Evolutionary conservation across 2,888 invertebrate species (phyloP), one percentile per base, ranked within the genome.

Genomic region (Oeneis ivallda): DNA sequence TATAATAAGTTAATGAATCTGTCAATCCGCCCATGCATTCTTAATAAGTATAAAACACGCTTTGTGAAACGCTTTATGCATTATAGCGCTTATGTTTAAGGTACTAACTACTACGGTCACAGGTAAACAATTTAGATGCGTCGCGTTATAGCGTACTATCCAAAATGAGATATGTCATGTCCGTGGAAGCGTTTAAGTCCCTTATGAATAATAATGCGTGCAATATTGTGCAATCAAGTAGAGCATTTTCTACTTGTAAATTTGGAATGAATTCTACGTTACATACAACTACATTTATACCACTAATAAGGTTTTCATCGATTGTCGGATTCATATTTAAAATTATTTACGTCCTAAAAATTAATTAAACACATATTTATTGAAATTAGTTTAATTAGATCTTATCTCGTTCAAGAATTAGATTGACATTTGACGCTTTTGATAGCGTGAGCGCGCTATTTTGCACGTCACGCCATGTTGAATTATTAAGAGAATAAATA

Each of bases 171-270:
- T 70, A 67, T 67, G 70, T 70, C 71, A 71, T 65, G 63, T 63
- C 64, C 70, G 66, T 37, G 65, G 63, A 65, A 70, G 58, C 67
- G 67, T 60, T 68, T 70, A 71, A 73, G 67, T 69, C 65, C 56
- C 63, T 54, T 58, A 69, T 74, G 70, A 73, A 71, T 73, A 69
- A 73, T 74, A 73, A 71, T 73, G 64, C 59, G 64, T 67, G 62
- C 66, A 69, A 66, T 66, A 68, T 68, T 34, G 57, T 60, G 50
- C 63, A 61, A 68, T 68, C 43, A 58, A 54, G 43, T 57, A 58
- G 45, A 49, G 53, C 54, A 49, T 65, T 52, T 61, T 49, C 19
- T 32, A 62, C 9, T 52, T 19, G n/a, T 45, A 6, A n/a, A 49
- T 49, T 50, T 26, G 19, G 13, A 50, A 47, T 47, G 47, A 17